phyloP scores from a whole-genome alignment of 2,888 invertebrate species.

The Drosophila meridionalis region DNA sequence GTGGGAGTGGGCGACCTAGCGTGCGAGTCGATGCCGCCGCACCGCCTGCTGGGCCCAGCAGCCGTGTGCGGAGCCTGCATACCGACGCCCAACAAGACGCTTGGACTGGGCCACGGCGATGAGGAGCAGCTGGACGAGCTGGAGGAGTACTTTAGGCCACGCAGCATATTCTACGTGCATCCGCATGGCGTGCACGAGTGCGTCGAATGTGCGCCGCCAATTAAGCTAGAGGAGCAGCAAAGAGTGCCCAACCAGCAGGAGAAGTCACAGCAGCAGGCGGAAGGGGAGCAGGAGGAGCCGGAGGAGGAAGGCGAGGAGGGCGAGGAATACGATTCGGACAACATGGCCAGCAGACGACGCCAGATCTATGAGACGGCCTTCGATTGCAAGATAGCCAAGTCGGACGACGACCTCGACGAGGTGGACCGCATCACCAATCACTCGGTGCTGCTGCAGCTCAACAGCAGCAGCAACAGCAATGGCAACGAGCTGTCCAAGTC shows the following conservation, averaged over 20 bases:
- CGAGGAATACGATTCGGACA: conserved; percentile 61
- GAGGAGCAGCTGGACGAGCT: conserved; percentile 86
- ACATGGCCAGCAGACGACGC: conserved; percentile 86
- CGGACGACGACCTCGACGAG: conserved; percentile 92
- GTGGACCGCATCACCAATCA: conserved; percentile 93
- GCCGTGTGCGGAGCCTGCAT: conserved; percentile 90
- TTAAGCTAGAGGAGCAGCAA: background rate
- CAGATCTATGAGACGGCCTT: conserved; percentile 96
- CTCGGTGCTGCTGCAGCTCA: conserved; percentile 88
- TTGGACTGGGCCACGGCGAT: conserved; percentile 38
- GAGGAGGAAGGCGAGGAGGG: conserved; percentile 16
- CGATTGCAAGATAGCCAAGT: conserved; percentile 93
- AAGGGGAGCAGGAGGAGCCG: conserved; percentile 3
- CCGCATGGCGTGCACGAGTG: conserved; percentile 88
- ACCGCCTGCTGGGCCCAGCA: conserved; percentile 88
- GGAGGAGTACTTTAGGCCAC: conserved; percentile 88
- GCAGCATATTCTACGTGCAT: conserved; percentile 90
- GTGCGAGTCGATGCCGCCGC: conserved; percentile 88
- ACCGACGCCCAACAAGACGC: conserved; percentile 72
- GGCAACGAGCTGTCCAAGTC: conserved; percentile 24
- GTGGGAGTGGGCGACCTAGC: background rate
- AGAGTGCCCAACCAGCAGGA: conserved; percentile 4
- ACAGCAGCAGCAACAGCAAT: conserved; percentile 23
- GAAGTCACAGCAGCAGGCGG: conserved; percentile 15
- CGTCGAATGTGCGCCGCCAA: conserved; percentile 83